Conservation (phyloP, 1,140 invertebrate genomes). For the Macrobrachium nipponense region DNA sequence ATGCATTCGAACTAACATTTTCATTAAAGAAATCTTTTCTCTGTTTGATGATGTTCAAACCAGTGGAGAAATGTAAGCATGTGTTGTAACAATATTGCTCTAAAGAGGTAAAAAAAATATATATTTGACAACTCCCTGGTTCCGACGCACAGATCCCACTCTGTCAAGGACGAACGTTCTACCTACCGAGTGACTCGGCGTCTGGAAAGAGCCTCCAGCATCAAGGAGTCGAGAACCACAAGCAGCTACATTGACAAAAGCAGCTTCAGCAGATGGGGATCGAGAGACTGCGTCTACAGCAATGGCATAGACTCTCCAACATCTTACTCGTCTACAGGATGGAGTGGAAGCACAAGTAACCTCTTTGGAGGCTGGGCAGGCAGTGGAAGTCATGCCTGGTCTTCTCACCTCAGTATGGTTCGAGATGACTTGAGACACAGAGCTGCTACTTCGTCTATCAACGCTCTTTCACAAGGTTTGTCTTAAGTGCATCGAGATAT, state of each 20-base stretch:
- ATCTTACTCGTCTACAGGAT: slow-evolving; percentile 14
- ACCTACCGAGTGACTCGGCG: slow-evolving; percentile 27
- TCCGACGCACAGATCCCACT: slow-evolving; percentile 34
- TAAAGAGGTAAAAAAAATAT: background rate
- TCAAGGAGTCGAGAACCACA: slow-evolving; percentile 29
- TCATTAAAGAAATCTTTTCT: too few relatives aligned
- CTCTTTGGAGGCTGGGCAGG: background rate
- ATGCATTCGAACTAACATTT: background rate
- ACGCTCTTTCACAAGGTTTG: slow-evolving; percentile 2
- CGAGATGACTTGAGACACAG: slow-evolving; percentile 46
- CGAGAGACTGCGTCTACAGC: slow-evolving; percentile 35
- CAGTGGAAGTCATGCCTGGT: slow-evolving; percentile 34
- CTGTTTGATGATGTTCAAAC: background rate
- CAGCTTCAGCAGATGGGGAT: slow-evolving; percentile 32
- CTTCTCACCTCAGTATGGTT: slow-evolving; percentile 28
- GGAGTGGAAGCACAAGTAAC: slow-evolving; percentile 34
- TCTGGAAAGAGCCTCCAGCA: slow-evolving; percentile 37
- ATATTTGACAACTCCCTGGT: background rate
- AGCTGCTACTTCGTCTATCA: background rate
- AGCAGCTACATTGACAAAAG: slow-evolving; percentile 23
- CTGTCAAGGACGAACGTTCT: slow-evolving; percentile 48
- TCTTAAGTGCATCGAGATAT: slow-evolving; percentile 19
- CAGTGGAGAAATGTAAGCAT: background rate
- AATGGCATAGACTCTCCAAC: slow-evolving; percentile 40
- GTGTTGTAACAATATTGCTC: background rate